These are phyloP conservation scores for Porites lutea DNA, from an alignment of 64 coral and sea anemone species.

Conservation along the genomic window DNA sequence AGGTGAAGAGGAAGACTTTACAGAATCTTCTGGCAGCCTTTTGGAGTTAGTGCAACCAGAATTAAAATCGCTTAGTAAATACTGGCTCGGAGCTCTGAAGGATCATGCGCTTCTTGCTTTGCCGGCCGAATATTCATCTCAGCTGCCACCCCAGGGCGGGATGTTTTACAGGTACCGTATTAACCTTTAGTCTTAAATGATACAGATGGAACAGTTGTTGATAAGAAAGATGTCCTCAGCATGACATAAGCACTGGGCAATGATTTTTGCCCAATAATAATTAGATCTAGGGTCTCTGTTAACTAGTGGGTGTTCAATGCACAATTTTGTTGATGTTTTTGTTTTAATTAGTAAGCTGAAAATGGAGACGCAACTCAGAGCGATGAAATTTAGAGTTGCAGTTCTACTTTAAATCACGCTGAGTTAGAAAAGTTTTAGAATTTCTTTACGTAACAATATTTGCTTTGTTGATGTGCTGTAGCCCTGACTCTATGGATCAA, in stretches of 20 bases:
- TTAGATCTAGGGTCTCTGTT: no score
- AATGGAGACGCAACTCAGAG: no score
- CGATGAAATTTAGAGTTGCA: no score
- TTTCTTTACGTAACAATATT: background rate
- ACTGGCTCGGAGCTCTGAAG: conserved; percentile 95
- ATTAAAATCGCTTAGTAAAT: conserved; percentile 88
- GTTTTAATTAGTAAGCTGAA: background rate
- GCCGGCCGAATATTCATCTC: conserved; percentile 84
- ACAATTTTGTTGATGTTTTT: background rate
- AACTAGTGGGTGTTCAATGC: background rate
- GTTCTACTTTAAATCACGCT: background rate
- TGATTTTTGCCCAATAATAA: no score
- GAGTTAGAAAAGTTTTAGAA: background rate
- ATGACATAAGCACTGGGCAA: no score
- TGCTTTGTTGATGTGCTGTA: background rate
- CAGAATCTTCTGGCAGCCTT: conserved; percentile 86
- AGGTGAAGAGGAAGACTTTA: conserved; percentile 69
- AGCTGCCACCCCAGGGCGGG: conserved; percentile 86
- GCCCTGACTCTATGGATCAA: conserved; percentile 97
- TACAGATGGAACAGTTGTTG: no score
- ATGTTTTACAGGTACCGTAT: conserved; percentile 93
- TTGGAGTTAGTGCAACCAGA: conserved; percentile 88
- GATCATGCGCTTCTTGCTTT: conserved; percentile 92
- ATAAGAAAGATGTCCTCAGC: no score
- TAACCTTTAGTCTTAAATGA: background rate